Evolutionary conservation across 2,113 vertebrate genomes (phyloP).

Genomic region (Archocentrus centrarchus): DNA sequence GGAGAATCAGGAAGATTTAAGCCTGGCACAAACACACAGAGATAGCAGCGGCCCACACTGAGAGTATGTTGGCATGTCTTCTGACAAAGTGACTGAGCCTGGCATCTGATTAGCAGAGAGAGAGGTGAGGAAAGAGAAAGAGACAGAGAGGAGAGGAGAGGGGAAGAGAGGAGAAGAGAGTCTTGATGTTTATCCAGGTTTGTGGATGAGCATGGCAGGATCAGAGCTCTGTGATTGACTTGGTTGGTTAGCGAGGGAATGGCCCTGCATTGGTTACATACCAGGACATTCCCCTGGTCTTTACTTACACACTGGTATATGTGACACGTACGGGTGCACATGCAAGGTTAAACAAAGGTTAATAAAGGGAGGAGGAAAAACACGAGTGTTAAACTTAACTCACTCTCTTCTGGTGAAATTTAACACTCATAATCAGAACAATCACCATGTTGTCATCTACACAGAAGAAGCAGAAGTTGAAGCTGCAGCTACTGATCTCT

Average conservation of each 20-base stretch:
- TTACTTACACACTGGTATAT: neutral
- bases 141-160: neutral
- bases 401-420: neutral
- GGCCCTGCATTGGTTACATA: conserved; percentile 31
- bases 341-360: conserved; percentile 7
- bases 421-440: neutral
- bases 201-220: conserved; percentile 57
- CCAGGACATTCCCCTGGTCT: conserved; percentile 65
- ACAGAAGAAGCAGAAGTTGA: neutral
- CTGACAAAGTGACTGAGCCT: conserved; percentile 63
- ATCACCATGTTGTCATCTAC: neutral
- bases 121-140: conserved; percentile 13
- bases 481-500: neutral
- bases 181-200: conserved; percentile 63
- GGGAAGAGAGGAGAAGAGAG: neutral
- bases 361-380: neutral
- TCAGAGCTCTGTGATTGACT: conserved; percentile 53
- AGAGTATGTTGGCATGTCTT: conserved; percentile 67
- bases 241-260: conserved; percentile 55
- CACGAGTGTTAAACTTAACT: neutral
- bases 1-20: conserved; percentile 63
- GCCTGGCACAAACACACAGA: conserved; percentile 63
- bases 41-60: conserved; percentile 60
- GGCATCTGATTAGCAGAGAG: conserved; percentile 55
- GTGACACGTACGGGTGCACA: neutral